Evolutionary conservation across 2,797 vertebrate genomes (phyloP), one percentile per base, ranked within the genome.

Genomic region (Channa striata): DNA sequence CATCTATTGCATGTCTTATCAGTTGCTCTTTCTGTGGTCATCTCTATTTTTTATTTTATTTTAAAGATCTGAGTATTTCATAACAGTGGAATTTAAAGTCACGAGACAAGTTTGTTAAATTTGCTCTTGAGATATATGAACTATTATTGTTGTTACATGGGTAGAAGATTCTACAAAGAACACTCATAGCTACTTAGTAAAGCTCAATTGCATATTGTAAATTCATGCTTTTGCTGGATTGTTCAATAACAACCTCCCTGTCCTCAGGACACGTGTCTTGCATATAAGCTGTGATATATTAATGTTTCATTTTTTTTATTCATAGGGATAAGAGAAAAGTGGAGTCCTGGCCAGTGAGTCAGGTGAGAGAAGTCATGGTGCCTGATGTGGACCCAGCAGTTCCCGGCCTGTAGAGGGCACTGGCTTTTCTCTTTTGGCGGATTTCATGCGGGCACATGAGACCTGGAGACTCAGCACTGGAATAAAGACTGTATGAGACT

Each of bases 361-460:
- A 10, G 2, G 52, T 13, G 23, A 25, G 8, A 13, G 17, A 30
- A 46, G n/a, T 20, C 2, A 20, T 25, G 3, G 2, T 33, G 47
- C 8, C 36, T 47, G 5, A 3, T 47, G 1, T 14, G 33, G 34
- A 23, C 36, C 17, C 25, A 30, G 8, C 25, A 52, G 39, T 54
- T 72, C 68, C 34, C 43, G 65, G 68, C 92, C 92, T 93, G 89
- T 78, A 91, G 93, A 91, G 91, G 89, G 91, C 90, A 87, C 86
- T 90, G 84, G 78, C 81, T 79, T 86, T 81, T 91, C 81, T 90
- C 84, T 91, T 92, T 87, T 90, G 59, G 74, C 56, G 59, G 49
- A 43, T 60, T 40, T 62, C 56, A 37, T 54, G 34, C 14, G 16
- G 47, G 10, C 16, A 17, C 25, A 44, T 17, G 17, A 46, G 16